Evolutionary conservation across 2,888 invertebrate species (phyloP).

Genomic region (Tipula confusa): DNA sequence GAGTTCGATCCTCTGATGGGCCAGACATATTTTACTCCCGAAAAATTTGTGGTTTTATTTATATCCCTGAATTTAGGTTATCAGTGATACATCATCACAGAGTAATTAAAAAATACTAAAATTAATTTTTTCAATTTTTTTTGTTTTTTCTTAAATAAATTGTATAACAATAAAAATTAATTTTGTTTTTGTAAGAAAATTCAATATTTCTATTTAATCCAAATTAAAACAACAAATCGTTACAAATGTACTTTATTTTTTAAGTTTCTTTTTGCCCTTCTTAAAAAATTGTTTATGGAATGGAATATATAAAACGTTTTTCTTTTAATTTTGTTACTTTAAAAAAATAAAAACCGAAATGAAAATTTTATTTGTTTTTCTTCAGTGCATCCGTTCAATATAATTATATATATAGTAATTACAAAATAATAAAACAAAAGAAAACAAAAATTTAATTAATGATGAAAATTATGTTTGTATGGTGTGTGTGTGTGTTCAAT

Average conservation of each 20-base stretch:
- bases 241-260: neutral
- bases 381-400: neutral
- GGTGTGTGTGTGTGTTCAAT: neutral
- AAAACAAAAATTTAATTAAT: neutral
- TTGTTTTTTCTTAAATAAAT: neutral
- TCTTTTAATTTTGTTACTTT: neutral
- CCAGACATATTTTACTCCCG: too few relatives aligned
- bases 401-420: neutral
- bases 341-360: neutral
- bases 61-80: too few relatives aligned
- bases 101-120: neutral
- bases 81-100: too few relatives aligned
- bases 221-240: neutral
- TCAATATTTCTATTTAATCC: neutral
- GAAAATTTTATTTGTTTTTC: neutral
- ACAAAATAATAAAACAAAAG: neutral
- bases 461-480: neutral
- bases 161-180: neutral
- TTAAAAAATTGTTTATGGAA: neutral
- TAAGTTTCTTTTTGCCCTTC: neutral
- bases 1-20: conserved; percentile 51
- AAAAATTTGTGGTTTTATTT: too few relatives aligned
- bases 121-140: neutral
- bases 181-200: neutral
- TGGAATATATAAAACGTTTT: neutral